Evolutionary conservation across 2,113 vertebrate species (phyloP), one percentile per base, ranked within the genome.

Genomic region (Murina feae): DNA sequence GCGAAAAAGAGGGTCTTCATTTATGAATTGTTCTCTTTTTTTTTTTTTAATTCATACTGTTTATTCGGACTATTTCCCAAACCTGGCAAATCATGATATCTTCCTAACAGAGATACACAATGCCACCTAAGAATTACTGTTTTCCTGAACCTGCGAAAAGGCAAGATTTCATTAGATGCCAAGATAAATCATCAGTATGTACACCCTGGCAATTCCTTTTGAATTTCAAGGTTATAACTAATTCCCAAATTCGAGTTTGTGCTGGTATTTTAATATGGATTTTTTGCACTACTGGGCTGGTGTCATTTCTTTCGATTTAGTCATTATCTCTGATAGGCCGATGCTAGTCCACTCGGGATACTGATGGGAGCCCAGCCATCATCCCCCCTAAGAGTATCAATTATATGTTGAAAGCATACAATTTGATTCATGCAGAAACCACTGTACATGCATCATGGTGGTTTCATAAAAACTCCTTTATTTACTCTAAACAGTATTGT

Each of bases 401-500:
- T 92, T 91, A 82, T 71, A 78, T 72, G 96, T 86, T 96, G 93
- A 93, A 94, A 96, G 74, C 81, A 88, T 32, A 65, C 60, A 63
- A 17, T 94, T 93, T 82, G 72, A 94, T 66, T 94, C 76, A 76
- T 58, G 53, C 76, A 79, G 85, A 95, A 85, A 79, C 55, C 49
- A 82, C 82, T 83, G 63, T 58, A 44, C 28, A 58, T 82, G 72
- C 74, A 74, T 89, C 35, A 20, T 21, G 1, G 21, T 92, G 32
- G 83, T 98, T 97, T 96, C 74, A 95, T 91, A 63, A 95, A 95
- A 86, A 80, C 53, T 71, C 42, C n/a, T 49, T 97, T 85, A 80
- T 97, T 97, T 97, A 86, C 93, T 93, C 94, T 95, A 89, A 97
- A 97, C 81, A 95, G 42, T 81, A 47, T 12, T 87, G 89, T 83